Conservation (phyloP, 2,797 vertebrate species). For the Darevskia nairensis region DNA sequence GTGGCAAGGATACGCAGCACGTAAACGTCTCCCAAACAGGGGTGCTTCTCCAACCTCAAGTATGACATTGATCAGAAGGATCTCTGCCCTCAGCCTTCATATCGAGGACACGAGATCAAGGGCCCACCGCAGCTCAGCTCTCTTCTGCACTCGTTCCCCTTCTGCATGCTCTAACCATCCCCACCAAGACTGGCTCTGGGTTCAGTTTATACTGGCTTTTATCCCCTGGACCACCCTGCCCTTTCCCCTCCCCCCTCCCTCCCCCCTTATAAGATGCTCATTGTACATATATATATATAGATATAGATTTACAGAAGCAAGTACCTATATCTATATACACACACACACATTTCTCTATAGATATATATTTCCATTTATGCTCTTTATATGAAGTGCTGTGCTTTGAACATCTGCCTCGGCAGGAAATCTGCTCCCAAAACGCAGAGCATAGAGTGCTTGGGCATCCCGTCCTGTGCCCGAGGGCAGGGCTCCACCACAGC, state of each 20-base stretch:
- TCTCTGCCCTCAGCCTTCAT: constrained; percentile 6
- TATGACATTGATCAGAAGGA: not conserved
- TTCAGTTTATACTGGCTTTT: constrained; percentile 72
- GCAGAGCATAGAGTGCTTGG: constrained; percentile 34
- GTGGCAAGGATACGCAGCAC: not conserved
- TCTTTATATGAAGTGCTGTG: constrained; percentile 84
- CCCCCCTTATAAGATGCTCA: constrained; percentile 65
- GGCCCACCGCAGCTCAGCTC: constrained; percentile 21
- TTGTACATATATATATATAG: constrained; percentile 73
- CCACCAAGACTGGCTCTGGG: constrained; percentile 58
- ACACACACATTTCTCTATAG: constrained; percentile 66
- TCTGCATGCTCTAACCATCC: not conserved
- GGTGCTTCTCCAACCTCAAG: constrained; percentile 15
- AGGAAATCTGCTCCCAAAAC: constrained; percentile 60
- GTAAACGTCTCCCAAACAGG: constrained; percentile 25
- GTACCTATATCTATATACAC: constrained; percentile 79
- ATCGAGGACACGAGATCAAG: fast-evolving
- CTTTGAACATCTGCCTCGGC: constrained; percentile 77
- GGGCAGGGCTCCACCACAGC: constrained; percentile 38
- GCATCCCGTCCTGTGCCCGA: constrained; percentile 39
- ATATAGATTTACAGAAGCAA: constrained; percentile 76
- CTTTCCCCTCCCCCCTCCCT: constrained; percentile 34
- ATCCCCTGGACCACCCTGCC: constrained; percentile 59
- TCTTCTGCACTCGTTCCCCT: not conserved
- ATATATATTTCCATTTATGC: constrained; percentile 75